A percentile compares a stretch with the other conserved stretches of the same genome.
phyloP scores from a whole-genome alignment of 2,113 vertebrate species.

The Dolichotis patagonum region DNA sequence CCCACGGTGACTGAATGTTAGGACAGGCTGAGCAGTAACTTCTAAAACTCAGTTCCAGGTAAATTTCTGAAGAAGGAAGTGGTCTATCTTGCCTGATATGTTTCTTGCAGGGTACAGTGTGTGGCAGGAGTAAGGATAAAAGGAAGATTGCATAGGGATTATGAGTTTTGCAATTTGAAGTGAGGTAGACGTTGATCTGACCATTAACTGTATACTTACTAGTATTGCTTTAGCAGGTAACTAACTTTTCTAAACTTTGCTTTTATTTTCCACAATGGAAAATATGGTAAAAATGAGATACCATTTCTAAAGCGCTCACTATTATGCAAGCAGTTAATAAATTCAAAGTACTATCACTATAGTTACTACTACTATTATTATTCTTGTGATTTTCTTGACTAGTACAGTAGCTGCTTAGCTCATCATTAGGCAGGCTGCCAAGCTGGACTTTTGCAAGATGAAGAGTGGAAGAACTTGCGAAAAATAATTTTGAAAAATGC shows the following conservation, averaged over 20 bases:
- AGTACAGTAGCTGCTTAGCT: not conserved
- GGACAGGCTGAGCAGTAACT: not conserved
- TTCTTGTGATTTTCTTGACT: not conserved
- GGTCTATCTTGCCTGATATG: not conserved
- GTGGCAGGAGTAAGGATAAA: not conserved
- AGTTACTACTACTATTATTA: not conserved
- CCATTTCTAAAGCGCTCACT: not conserved
- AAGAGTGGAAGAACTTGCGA: not conserved
- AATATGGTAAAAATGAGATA: not conserved
- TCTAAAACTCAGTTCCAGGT: not conserved
- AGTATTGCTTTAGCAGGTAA: not conserved
- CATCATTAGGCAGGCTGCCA: not conserved
- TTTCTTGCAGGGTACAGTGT: not conserved
- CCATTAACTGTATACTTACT: not conserved
- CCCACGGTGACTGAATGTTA: not conserved
- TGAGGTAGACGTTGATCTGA: conserved; percentile 14
- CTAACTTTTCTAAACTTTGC: not conserved
- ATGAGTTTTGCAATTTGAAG: not conserved
- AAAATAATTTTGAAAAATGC: not conserved
- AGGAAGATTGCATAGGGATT: not conserved
- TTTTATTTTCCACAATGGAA: conserved; percentile 5
- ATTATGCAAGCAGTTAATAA: conserved; percentile 2
- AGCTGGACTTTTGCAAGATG: conserved; percentile 1
- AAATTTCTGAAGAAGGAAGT: not conserved
- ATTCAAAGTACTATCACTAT: not conserved